Base-by-base conservation (phyloP, 1,140 invertebrate species). In the Caenorhabditis inopinata region DNA sequence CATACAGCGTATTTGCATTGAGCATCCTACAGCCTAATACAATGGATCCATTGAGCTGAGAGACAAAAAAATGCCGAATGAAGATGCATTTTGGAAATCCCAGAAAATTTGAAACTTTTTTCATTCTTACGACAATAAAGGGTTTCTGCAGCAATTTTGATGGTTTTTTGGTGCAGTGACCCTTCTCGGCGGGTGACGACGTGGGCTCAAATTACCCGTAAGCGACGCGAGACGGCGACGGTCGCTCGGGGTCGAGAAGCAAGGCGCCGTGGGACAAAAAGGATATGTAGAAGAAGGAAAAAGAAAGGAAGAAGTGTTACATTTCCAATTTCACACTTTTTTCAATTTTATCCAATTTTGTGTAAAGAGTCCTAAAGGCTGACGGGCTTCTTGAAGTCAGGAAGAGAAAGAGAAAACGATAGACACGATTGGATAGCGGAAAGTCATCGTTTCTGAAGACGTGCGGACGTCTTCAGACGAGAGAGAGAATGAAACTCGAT, bases 281-380 rank as follows among this genome's bases (percentile, higher is more conserved):
- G 58, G 32, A 25, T 14, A 32, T 21, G 25, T 9, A 14, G n/a
- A 42, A 21, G 27, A n/a, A n/a, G n/a, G 32, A 38, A 68, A 38
- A 21, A 21, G n/a, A 42, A 58, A 21, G 58, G 58, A 68, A 68
- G 58, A 68, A 68, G 58, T 68, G 58, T 68, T 68, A 68, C 58
- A 68, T 68, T 68, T 68, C 58, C 58, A 68, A 42, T 68, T 68
- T 68, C 58, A 68, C 58, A 68, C 58, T 68, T 68, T 68, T 25
- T 68, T 68, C 58, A 68, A 68, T 68, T 68, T 68, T 68, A 68
- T 68, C 58, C 58, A 68, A 68, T 68, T 68, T 68, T 68, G 58
- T 68, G 58, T 68, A 68, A 68, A 68, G 58, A 68, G 58, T 18
- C 29, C 58, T 68, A 42, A 68, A 68, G 58, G 58, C 58, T 68